Evolutionary conservation across 30 jellyfish, hydroid and myxozoan genomes (phyloP).

Genomic region (Pseudorhiza aurosa): DNA sequence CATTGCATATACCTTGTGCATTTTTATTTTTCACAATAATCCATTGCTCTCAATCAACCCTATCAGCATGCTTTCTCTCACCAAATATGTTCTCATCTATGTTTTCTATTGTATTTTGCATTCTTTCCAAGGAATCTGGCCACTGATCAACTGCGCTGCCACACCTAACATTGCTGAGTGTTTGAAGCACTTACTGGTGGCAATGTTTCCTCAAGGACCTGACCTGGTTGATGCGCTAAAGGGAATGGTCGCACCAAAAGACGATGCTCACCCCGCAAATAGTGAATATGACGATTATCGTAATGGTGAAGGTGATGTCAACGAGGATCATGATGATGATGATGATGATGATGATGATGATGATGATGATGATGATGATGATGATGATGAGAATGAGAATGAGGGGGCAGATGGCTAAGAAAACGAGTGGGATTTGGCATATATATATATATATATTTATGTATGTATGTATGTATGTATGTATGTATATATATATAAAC

Average conservation of each 20-base stretch:
- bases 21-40: too few species aligned
- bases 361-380: slow-evolving; percentile 7
- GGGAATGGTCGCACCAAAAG: slow-evolving; percentile 23
- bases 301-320: slow-evolving; percentile 3
- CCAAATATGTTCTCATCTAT: too few species aligned
- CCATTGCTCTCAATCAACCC: too few species aligned
- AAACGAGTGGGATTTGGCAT: too few species aligned
- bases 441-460: too few species aligned
- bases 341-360: neutral
- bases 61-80: too few species aligned
- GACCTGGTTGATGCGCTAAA: neutral
- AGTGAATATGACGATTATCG: neutral
- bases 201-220: slow-evolving; percentile 75
- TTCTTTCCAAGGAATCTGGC: slow-evolving; percentile 70
- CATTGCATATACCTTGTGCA: too few species aligned
- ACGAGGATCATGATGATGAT: neutral
- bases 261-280: too few species aligned
- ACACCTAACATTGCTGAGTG: slow-evolving; percentile 80
- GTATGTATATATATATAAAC: too few species aligned
- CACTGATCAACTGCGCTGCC: slow-evolving; percentile 81
- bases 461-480: too few species aligned
- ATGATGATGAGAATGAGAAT: neutral
- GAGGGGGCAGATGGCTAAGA: too few species aligned
- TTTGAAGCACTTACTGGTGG: slow-evolving; percentile 68
- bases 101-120: too few species aligned